Evolutionary conservation across 2,888 invertebrate species (phyloP).

Genomic region (Eutolmus rufibarbis): DNA sequence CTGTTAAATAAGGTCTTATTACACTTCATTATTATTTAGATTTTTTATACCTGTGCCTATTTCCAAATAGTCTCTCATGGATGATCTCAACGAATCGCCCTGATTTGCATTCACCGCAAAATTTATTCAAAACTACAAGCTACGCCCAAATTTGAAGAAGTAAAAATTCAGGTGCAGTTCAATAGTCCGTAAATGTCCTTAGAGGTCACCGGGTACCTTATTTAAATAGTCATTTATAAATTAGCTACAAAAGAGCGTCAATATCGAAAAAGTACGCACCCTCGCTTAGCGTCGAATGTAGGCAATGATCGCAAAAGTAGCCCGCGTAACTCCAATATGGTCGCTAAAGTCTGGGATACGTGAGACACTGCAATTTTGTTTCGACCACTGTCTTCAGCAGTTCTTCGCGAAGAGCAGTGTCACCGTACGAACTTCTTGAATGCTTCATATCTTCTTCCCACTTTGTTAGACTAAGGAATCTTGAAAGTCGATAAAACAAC

Average conservation of each 20-base stretch:
- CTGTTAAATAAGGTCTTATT: background rate
- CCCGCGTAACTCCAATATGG: background rate
- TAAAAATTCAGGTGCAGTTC: background rate
- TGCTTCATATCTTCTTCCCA: background rate
- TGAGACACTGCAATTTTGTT: background rate
- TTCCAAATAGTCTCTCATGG: background rate
- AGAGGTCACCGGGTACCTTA: background rate
- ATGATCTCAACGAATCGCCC: background rate
- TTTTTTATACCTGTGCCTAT: background rate
- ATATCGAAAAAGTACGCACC: background rate
- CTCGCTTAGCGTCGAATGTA: background rate
- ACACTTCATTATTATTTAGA: background rate
- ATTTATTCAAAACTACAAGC: background rate
- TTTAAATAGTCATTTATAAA: background rate
- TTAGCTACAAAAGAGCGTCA: background rate
- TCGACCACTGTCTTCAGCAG: background rate
- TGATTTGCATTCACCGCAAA: background rate
- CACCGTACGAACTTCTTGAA: background rate
- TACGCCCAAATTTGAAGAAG: background rate
- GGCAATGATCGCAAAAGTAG: background rate
- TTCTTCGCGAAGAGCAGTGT: background rate
- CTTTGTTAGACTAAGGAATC: background rate
- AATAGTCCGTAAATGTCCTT: background rate
- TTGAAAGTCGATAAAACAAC: conserved; percentile 29
- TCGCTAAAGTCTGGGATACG: background rate